These are phyloP conservation scores for Patella pellucida DNA, from an alignment of 2,888 invertebrate genomes.

Conservation along the genomic window DNA sequence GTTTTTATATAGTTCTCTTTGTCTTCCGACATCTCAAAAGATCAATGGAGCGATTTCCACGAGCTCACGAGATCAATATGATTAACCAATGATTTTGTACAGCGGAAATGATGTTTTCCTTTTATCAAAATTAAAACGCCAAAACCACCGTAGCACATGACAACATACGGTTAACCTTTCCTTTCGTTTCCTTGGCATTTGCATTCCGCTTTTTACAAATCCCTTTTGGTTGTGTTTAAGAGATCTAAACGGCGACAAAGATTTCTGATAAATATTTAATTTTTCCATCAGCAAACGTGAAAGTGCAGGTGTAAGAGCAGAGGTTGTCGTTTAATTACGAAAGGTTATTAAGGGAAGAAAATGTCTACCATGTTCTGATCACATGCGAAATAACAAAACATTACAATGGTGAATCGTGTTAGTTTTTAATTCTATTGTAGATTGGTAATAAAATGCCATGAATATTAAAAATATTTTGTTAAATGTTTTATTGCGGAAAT, in stretches of 20 bases:
- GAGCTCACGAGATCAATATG: slow-evolving; percentile 9
- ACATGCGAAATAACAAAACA: too few species aligned
- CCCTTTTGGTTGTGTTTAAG: slow-evolving; percentile 7
- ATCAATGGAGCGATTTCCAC: slow-evolving; percentile 4
- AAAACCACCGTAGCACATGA: not conserved
- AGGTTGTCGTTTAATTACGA: not conserved
- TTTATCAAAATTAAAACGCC: slow-evolving; percentile 17
- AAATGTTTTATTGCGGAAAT: too few species aligned
- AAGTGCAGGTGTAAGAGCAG: slow-evolving; percentile 22
- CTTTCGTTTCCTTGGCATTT: slow-evolving; percentile 23
- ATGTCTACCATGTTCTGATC: too few species aligned
- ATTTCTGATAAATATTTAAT: slow-evolving; percentile 27
- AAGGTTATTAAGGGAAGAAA: not conserved
- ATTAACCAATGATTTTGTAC: slow-evolving; percentile 6
- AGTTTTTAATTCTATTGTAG: too few species aligned
- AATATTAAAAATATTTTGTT: too few species aligned
- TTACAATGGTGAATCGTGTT: too few species aligned
- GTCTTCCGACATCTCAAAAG: slow-evolving; percentile 12
- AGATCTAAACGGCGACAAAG: slow-evolving; percentile 6
- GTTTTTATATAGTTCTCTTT: slow-evolving; percentile 7
- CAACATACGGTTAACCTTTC: slow-evolving; percentile 19
- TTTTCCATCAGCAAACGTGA: slow-evolving; percentile 27
- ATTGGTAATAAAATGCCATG: too few species aligned
- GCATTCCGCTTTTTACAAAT: slow-evolving; percentile 18
- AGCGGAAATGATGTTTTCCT: slow-evolving; percentile 28